Conservation (phyloP, 2,888 invertebrate genomes). For the Steinernema carpocapsae region DNA sequence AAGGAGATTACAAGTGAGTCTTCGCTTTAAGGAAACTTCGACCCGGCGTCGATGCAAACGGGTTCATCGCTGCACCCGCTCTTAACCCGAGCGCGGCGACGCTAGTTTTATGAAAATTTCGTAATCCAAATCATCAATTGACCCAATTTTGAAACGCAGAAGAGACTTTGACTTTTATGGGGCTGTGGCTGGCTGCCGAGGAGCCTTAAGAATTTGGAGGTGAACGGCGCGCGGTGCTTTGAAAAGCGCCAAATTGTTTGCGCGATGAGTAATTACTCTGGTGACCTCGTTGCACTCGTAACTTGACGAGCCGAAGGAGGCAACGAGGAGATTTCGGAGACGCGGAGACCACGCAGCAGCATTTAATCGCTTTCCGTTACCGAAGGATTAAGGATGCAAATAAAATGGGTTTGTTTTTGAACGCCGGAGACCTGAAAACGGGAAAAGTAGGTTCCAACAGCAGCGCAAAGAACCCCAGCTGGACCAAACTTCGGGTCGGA, state of each 20-base stretch:
- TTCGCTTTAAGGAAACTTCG: background rate
- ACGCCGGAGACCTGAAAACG: background rate
- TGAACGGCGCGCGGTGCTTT: slow-evolving; percentile 35
- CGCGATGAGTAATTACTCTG: slow-evolving; percentile 35
- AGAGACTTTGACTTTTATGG: slow-evolving; percentile 35
- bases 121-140: slow-evolving; percentile 37
- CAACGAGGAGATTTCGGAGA: slow-evolving; percentile 31
- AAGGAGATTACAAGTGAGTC: slow-evolving; percentile 64
- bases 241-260: slow-evolving; percentile 35
- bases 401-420: slow-evolving; percentile 15
- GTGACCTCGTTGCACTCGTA: slow-evolving; percentile 34
- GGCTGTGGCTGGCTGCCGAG: slow-evolving; percentile 27
- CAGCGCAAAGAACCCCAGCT: background rate
- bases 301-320: slow-evolving; percentile 10
- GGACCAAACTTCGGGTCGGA: background rate
- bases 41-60: background rate
- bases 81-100: slow-evolving; percentile 26
- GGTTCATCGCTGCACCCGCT: slow-evolving; percentile 3
- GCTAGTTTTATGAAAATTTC: slow-evolving; percentile 34
- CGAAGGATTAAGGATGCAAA: slow-evolving; percentile 28
- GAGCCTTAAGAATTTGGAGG: slow-evolving; percentile 32
- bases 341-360: slow-evolving; percentile 13
- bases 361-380: slow-evolving; percentile 33
- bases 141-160: slow-evolving; percentile 35
- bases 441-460: background rate